Evolutionary conservation across 1,140 invertebrate genomes (phyloP).

Genomic region (Drosophila santomea): DNA sequence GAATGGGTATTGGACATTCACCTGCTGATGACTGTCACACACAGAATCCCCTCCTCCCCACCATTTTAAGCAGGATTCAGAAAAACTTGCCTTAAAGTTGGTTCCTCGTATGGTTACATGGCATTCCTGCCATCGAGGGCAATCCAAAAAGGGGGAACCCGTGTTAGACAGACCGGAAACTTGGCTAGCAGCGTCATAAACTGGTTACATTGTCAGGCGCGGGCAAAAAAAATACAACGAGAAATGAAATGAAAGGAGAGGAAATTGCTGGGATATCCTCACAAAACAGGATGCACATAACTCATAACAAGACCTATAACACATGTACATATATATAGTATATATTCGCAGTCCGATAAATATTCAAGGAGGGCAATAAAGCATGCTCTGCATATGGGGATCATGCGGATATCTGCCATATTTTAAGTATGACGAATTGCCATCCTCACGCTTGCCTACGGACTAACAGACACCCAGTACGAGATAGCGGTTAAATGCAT

Average conservation of each 20-base stretch:
- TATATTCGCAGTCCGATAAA: slow-evolving; percentile 34
- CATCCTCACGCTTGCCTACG: slow-evolving; percentile 29
- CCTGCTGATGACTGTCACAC: slow-evolving; percentile 34
- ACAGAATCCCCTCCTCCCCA: slow-evolving; percentile 20
- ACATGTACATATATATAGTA: slow-evolving; percentile 9
- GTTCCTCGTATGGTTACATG: not conserved
- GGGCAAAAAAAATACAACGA: not conserved
- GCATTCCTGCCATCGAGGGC: slow-evolving; percentile 14
- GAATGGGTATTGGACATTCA: slow-evolving; percentile 17
- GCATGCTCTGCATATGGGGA: slow-evolving; percentile 48
- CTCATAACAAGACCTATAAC: slow-evolving; percentile 48
- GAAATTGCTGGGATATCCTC: slow-evolving; percentile 38
- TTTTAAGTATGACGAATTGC: slow-evolving; percentile 44
- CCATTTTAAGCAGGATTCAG: slow-evolving; percentile 19
- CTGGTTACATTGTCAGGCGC: slow-evolving; percentile 75
- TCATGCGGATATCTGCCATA: slow-evolving; percentile 17
- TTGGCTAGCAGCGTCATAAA: slow-evolving; percentile 58
- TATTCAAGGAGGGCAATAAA: slow-evolving; percentile 49
- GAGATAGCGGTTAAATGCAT: slow-evolving; percentile 66
- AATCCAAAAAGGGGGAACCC: slow-evolving; percentile 1
- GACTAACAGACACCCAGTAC: slow-evolving; percentile 58
- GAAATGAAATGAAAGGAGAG: slow-evolving; percentile 39
- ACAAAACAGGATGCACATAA: slow-evolving; percentile 78
- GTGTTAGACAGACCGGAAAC: slow-evolving; percentile 37
- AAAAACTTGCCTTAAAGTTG: slow-evolving; percentile 1